A percentile compares a stretch with the other conserved stretches of the same genome.
These are phyloP conservation scores for Brachionus koreanus DNA, from an alignment of 1,140 invertebrate genomes.

Conservation along the genomic window DNA sequence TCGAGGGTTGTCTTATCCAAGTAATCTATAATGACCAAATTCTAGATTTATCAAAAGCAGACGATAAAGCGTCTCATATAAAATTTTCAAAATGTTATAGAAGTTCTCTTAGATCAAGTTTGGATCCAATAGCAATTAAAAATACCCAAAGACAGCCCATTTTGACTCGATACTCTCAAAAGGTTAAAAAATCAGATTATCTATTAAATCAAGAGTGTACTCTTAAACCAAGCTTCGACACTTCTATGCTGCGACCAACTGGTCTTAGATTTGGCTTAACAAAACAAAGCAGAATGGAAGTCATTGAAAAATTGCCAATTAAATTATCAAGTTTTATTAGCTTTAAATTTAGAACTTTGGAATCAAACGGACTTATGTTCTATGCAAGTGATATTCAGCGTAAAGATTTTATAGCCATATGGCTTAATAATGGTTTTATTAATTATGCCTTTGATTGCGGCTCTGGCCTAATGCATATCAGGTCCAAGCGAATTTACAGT, in stretches of 20 bases:
- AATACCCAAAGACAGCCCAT: background rate
- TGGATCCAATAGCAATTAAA: background rate
- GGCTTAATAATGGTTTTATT: constrained; percentile 71
- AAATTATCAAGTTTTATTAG: background rate
- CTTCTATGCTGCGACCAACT: background rate
- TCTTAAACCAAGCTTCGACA: background rate
- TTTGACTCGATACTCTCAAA: background rate
- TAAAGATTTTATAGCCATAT: constrained; percentile 74
- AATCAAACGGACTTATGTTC: constrained; percentile 12
- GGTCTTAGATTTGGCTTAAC: constrained; percentile 22
- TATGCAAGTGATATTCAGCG: constrained; percentile 6
- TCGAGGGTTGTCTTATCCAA: constrained; percentile 33
- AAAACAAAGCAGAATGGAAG: constrained; percentile 5
- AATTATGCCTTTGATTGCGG: constrained; percentile 72
- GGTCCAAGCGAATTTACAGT: constrained; percentile 19
- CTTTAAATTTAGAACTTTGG: constrained; percentile 42
- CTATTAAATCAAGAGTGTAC: constrained; percentile 3
- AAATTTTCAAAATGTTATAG: constrained; percentile 31
- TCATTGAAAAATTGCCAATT: background rate
- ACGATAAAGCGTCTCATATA: background rate
- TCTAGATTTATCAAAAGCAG: constrained; percentile 13
- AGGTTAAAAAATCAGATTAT: background rate
- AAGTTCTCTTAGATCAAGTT: background rate
- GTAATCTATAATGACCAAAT: constrained; percentile 28
- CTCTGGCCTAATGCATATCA: constrained; percentile 57